A percentile compares a stretch with the other conserved stretches of the same genome.
Evolutionary conservation across 2,113 vertebrate genomes (phyloP).

Genomic region (Pyrgilauda ruficollis): DNA sequence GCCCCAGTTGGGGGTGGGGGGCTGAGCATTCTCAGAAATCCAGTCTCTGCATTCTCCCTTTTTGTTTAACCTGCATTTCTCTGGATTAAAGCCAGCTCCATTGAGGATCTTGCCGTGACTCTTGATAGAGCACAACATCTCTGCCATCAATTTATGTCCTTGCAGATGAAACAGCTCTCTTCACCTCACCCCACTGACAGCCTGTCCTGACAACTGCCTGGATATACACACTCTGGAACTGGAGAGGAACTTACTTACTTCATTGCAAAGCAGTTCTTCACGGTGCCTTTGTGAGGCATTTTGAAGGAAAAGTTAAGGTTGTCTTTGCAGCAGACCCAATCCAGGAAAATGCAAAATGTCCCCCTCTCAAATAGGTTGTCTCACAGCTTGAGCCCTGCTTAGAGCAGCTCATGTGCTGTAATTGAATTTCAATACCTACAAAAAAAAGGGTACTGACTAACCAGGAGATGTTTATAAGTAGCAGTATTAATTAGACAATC

Average conservation of each 20-base stretch:
- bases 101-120: not conserved
- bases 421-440: conserved; percentile 58
- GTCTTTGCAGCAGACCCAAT: not conserved
- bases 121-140: not conserved
- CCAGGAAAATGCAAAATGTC: not conserved
- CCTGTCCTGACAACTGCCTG: not conserved
- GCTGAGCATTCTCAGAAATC: not conserved
- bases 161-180: conserved; percentile 38
- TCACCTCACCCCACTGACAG: conserved; percentile 30
- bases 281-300: not conserved
- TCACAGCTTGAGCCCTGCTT: not conserved
- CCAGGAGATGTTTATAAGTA: conserved; percentile 50
- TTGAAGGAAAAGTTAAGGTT: not conserved
- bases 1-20: not conserved
- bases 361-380: not conserved
- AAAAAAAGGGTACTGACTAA: conserved; percentile 29
- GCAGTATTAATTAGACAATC: conserved; percentile 69
- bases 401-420: not conserved
- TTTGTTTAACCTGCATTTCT: not conserved
- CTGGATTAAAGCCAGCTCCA: not conserved
- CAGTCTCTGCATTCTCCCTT: not conserved
- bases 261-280: conserved; percentile 4
- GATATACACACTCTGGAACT: not conserved
- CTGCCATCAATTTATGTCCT: conserved; percentile 37
- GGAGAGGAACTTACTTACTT: not conserved